Evolutionary conservation across 2,797 vertebrate genomes (phyloP).

Genomic region (Acanthornis magna): DNA sequence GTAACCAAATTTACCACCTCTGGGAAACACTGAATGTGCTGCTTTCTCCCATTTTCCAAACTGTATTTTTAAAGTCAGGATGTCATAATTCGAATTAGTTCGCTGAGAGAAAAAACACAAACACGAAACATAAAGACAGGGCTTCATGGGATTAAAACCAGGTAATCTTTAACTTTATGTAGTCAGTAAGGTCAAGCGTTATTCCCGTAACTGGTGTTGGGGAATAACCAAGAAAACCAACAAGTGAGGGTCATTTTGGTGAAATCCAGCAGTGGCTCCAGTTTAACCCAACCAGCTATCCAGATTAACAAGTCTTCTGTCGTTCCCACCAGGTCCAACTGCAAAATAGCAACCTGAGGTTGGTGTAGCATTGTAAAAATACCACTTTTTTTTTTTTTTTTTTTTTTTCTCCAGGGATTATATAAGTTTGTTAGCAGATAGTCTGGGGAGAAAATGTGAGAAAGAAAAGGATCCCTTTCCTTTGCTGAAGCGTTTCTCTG

Average conservation of each 20-base stretch:
- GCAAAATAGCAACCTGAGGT: not conserved
- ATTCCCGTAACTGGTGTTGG: not conserved
- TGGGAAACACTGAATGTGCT: not conserved
- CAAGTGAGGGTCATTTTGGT: not conserved
- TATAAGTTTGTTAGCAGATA: not conserved
- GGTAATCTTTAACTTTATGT: conserved; percentile 24
- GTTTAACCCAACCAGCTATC: not conserved
- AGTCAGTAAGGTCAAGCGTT: not conserved
- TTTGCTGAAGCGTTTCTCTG: not conserved
- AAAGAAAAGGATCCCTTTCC: not conserved
- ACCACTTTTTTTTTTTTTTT: not conserved
- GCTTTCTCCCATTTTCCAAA: not conserved
- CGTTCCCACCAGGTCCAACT: not conserved
- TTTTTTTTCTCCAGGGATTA: not conserved
- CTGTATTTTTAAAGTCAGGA: not conserved
- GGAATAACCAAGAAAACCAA: no score
- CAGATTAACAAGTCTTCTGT: not conserved
- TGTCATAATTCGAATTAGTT: not conserved
- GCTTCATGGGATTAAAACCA: not conserved
- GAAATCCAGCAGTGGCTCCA: not conserved
- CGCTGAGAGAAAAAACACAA: not conserved
- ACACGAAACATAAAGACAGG: not conserved
- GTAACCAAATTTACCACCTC: not conserved
- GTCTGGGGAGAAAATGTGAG: not conserved
- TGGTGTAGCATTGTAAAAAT: not conserved